A percentile compares a stretch with the other conserved stretches of the same genome.
Evolutionary conservation across 2,888 invertebrate species (phyloP).

Genomic region (Steinernema hermaphroditum): DNA sequence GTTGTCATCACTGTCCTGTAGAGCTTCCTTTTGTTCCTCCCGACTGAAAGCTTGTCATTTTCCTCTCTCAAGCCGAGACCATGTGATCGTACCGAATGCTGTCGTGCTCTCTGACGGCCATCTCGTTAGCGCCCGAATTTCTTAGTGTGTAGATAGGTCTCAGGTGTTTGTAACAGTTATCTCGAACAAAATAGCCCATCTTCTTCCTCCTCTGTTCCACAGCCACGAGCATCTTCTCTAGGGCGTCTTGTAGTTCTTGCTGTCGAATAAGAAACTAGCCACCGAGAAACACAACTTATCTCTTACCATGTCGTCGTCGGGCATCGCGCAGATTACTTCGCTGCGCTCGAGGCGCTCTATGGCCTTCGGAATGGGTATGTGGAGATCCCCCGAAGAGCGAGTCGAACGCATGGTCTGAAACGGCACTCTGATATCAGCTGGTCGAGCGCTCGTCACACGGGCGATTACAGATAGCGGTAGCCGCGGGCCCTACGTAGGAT

Average conservation of each 20-base stretch:
- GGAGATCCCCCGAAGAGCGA: neutral
- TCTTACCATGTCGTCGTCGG: slow-evolving; percentile 16
- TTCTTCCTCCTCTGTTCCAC: neutral
- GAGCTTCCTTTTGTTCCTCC: neutral
- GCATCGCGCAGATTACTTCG: neutral
- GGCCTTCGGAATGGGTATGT: neutral
- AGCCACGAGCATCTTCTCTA: slow-evolving; percentile 1
- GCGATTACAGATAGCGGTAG: too few species aligned
- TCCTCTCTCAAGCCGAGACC: neutral
- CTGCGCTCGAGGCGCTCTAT: slow-evolving; percentile 9
- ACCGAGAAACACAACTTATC: neutral
- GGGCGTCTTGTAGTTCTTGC: slow-evolving; percentile 5
- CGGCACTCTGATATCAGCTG: slow-evolving; percentile 9
- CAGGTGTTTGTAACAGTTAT: neutral
- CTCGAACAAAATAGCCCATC: neutral
- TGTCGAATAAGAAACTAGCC: neutral
- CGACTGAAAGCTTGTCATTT: neutral
- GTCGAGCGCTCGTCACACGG: neutral
- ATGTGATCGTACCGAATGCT: neutral
- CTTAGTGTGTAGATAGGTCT: neutral
- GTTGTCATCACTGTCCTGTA: neutral
- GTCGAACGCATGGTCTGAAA: slow-evolving; percentile 21
- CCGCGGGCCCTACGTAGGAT: too few species aligned
- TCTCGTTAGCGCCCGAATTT: neutral
- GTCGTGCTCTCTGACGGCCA: neutral